phyloP scores from a whole-genome alignment of 2,888 invertebrate species.

The Thymelicus acteon region DNA sequence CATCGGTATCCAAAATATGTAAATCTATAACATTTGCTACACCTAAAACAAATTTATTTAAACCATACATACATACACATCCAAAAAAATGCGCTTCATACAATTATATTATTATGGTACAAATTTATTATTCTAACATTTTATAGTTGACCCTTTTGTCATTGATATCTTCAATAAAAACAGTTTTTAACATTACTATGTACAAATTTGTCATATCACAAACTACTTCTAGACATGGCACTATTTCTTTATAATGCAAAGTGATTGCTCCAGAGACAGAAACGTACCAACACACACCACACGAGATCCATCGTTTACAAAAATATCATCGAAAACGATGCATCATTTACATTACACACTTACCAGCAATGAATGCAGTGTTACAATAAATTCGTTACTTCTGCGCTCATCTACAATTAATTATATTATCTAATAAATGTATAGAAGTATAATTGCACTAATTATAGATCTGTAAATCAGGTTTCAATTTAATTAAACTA shows the following conservation, averaged over 20 bases:
- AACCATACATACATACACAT: slow-evolving; percentile 56
- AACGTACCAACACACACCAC: slow-evolving; percentile 62
- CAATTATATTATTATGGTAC: slow-evolving; percentile 62
- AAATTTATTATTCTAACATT: slow-evolving; percentile 58
- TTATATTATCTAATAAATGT: slow-evolving; percentile 16
- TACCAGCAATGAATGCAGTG: background rate
- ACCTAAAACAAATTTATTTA: slow-evolving; percentile 56
- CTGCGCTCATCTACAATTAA: slow-evolving; percentile 16
- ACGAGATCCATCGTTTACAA: slow-evolving; percentile 23
- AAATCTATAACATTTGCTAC: slow-evolving; percentile 59
- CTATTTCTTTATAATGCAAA: slow-evolving; percentile 72
- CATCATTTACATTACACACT: slow-evolving; percentile 1
- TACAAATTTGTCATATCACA: slow-evolving; percentile 71
- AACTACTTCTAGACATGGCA: slow-evolving; percentile 70
- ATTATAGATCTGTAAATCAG: background rate
- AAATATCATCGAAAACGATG: slow-evolving; percentile 33
- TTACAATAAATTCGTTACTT: slow-evolving; percentile 23
- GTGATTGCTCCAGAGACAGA: slow-evolving; percentile 61
- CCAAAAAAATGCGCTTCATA: slow-evolving; percentile 63
- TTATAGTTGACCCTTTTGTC: slow-evolving; percentile 52
- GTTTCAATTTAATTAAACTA: background rate
- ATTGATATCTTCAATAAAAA: slow-evolving; percentile 67
- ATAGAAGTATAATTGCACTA: slow-evolving; percentile 19
- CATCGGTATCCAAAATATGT: slow-evolving; percentile 59
- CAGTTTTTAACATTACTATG: slow-evolving; percentile 57